Conservation (phyloP, 2,113 vertebrate genomes). For the Ibidorhyncha struthersii region DNA sequence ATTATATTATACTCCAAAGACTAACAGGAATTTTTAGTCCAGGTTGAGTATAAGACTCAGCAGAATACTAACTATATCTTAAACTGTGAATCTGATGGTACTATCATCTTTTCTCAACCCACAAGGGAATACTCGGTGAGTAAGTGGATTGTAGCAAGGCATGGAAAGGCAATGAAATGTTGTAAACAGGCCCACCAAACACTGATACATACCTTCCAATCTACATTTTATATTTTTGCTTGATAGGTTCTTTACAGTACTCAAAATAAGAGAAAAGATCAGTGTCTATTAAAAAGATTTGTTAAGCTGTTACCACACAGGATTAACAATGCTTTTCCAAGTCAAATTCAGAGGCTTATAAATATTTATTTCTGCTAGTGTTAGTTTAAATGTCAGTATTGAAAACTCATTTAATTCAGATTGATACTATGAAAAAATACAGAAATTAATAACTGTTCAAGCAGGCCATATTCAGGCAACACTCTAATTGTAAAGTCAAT, state of each 20-base stretch:
- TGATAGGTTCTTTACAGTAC: not conserved
- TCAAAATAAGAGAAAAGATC: not conserved
- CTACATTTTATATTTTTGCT: not conserved
- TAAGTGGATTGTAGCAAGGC: not conserved
- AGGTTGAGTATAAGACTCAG: not conserved
- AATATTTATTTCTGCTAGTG: not conserved
- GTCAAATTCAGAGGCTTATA: constrained; percentile 1
- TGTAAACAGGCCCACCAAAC: not conserved
- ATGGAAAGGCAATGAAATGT: not conserved
- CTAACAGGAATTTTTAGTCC: not conserved
- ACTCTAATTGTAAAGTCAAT: not conserved
- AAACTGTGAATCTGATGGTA: not conserved
- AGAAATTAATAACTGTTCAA: not conserved
- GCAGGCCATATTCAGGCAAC: not conserved
- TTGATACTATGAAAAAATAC: not conserved
- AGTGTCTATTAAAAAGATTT: not conserved
- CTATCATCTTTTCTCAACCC: not conserved
- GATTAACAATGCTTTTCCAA: not conserved
- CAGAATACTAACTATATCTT: not conserved
- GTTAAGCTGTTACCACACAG: not conserved
- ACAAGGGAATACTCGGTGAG: not conserved
- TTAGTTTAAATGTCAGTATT: constrained; percentile 7
- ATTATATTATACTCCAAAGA: not conserved
- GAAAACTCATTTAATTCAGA: not conserved
- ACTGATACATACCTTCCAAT: not conserved